A percentile compares a stretch with the other conserved stretches of the same genome.
phyloP scores from a whole-genome alignment of 2,888 invertebrate genomes.

The Ormyrus thymus region DNA sequence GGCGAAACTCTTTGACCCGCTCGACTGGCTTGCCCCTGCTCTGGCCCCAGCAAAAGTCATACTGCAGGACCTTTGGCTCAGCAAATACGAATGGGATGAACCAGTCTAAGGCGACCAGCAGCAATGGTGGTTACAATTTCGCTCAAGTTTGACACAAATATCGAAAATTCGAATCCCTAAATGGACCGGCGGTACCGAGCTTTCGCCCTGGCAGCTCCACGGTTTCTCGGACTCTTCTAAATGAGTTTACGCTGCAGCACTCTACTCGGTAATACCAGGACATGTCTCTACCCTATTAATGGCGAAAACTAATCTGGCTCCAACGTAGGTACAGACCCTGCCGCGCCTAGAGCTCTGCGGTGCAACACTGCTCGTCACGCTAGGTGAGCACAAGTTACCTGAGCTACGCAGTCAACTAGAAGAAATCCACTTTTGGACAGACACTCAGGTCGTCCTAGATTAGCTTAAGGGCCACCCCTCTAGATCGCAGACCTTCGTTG shows the following conservation, averaged over 20 bases:
- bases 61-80: not conserved
- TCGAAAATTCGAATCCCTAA: not conserved
- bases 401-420: constrained; percentile 4
- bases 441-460: constrained; percentile 58
- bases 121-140: too few species aligned
- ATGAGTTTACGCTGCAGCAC: not conserved
- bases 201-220: not conserved
- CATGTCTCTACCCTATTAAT: not conserved
- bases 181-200: not conserved
- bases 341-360: constrained; percentile 1
- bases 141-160: not conserved
- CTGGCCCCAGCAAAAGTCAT: not conserved
- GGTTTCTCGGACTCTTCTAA: not conserved
- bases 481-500: constrained; percentile 48
- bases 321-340: not conserved
- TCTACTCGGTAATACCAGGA: not conserved
- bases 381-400: not conserved
- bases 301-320: not conserved
- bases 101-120: not conserved
- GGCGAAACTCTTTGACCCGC: not conserved
- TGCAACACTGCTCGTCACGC: not conserved
- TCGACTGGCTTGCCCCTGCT: not conserved
- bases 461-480: constrained; percentile 58
- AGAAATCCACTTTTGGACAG: constrained; percentile 54
- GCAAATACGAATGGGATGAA: not conserved